Evolutionary conservation across 2,797 vertebrate species (phyloP), one percentile per base, ranked within the genome.

Genomic region (Rhynchonycteris naso): DNA sequence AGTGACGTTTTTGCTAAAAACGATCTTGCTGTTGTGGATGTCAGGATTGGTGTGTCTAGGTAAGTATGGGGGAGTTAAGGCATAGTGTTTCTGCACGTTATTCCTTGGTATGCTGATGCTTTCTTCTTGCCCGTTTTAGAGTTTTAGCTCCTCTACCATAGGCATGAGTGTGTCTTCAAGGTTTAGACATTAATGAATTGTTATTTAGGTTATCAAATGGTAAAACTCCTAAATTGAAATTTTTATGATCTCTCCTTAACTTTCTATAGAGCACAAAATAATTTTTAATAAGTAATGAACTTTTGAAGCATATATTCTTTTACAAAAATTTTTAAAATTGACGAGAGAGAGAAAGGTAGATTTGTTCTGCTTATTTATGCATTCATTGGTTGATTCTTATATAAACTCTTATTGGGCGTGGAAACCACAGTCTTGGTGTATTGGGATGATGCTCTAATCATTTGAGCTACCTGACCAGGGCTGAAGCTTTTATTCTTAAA

Each of bases 1-100:
- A 98, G 97, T 47, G 99, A 99, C 26, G 99, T 99, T 98, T 99
- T 99, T 96, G 95, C 98, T 35, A 99, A 99, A 98, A 99, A 99
- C 61, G 97, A 97, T 28, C 98, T 99, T 7, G 98, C 99, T 71
- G 97, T 99, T 56, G 95, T 97, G 24, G 99, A 99, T 68, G 98
- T 99, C 88, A 98, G 99, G 92, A 98, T 99, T 69, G 99, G 99
- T n/a, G 97, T 97, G 43, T 98, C 98, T 93, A 99, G 98, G 99
- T 99, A 98, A 98, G 99, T 93, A 71, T 43, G 28, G 65, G 21
- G 10, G 3, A 12, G 2, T 47, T 26, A 24, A 7, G 24, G 30
- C 9, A 5, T 22, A 15, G n/a, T 28, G 16, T 19, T 50, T 28
- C 16, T 66, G 7, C n/a, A 28, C 0, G 0, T 72, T 75, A 10